Base-by-base conservation (phyloP, 2,888 invertebrate genomes). In the Phania funesta region DNA sequence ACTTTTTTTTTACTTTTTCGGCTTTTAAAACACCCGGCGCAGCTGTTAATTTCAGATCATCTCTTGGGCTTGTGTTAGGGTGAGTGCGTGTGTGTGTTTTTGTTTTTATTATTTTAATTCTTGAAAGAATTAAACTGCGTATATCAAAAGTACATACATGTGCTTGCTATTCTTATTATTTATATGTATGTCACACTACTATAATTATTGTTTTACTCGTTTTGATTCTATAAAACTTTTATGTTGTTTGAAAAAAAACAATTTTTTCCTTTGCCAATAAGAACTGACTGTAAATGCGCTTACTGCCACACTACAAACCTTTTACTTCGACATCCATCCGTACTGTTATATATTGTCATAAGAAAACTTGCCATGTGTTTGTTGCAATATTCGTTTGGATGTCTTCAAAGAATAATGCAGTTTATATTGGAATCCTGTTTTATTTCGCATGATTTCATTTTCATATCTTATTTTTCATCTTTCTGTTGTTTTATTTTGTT, bases 1-100 rank as follows among this genome's bases (percentile, higher is more conserved):
- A 16, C 24, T 52, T 46, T 24, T 50, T 11, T 32, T 16, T 50
- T 16, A 35, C 8, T 35, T 62, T 64, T 78, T 62, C 46, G 80
- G 52, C 44, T 68, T 64, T 54, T 38, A 41, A 44, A 80, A 84
- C 84, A 84, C 76, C 84, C 84, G 84, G 82, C 77, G 82, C 84
- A 84, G 84, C 82, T 84, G 84, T 77, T 80, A 73, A 52, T 52
- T 70, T 74, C 1, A 80, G 75, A 80, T 80, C 71, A 80, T 71
- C 52, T 71, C 35, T 16, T 60, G 22, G n/a, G 32, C 26, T 64
- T 29, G 44, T 24, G 24, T 67, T 44, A 11, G 4, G 29, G 4
- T 29, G 4, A 7, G 29, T 70, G 29, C 13, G 38, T 41, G 52
- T 38, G 50, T 24, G 26, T 54, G 44, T 32, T 54, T 24, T 41